Evolutionary conservation across 1,140 invertebrate species (phyloP).

Genomic region (Lepeophtheirus salmonis): DNA sequence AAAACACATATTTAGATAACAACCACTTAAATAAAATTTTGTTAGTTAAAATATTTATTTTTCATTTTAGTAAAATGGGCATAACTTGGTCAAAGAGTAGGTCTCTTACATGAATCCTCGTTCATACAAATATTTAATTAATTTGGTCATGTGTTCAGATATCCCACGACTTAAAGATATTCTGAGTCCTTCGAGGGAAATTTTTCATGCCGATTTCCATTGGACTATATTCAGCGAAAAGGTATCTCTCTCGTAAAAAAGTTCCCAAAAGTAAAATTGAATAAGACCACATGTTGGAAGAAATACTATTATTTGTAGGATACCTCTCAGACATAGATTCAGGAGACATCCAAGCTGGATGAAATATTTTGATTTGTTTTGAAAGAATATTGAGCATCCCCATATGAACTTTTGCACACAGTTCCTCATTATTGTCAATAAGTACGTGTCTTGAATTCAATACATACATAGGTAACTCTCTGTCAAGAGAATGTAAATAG

Average conservation of each 20-base stretch:
- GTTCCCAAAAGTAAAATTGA: slow-evolving; percentile 91
- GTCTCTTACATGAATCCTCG: slow-evolving; percentile 92
- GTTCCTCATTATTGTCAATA: slow-evolving; percentile 35
- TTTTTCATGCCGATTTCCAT: slow-evolving; percentile 99
- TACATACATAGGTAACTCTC: slow-evolving; percentile 60
- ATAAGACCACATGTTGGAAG: slow-evolving; percentile 99
- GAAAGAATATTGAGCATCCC: slow-evolving; percentile 97
- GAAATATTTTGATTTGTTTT: slow-evolving; percentile 43
- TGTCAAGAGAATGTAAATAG: slow-evolving; percentile 80
- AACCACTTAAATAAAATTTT: too few species aligned
- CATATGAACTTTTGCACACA: slow-evolving; percentile 94
- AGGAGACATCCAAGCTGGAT: slow-evolving; percentile 93
- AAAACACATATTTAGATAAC: too few species aligned
- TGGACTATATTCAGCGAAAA: slow-evolving; percentile 83
- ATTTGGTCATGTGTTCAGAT: slow-evolving; percentile 72
- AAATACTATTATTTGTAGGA: slow-evolving; percentile 74
- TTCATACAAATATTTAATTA: slow-evolving; percentile 98
- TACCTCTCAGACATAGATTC: slow-evolving; percentile 80
- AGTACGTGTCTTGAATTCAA: slow-evolving; percentile 91
- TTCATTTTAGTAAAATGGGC: slow-evolving; percentile 97
- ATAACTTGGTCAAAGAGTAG: slow-evolving; percentile 96
- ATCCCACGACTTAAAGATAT: slow-evolving; percentile 84
- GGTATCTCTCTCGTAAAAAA: slow-evolving; percentile 84
- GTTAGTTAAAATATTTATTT: slow-evolving; percentile 28
- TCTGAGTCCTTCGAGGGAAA: slow-evolving; percentile 80